Conservation (phyloP, 2,888 invertebrate genomes). For the Brachynemurus nebulosus region DNA sequence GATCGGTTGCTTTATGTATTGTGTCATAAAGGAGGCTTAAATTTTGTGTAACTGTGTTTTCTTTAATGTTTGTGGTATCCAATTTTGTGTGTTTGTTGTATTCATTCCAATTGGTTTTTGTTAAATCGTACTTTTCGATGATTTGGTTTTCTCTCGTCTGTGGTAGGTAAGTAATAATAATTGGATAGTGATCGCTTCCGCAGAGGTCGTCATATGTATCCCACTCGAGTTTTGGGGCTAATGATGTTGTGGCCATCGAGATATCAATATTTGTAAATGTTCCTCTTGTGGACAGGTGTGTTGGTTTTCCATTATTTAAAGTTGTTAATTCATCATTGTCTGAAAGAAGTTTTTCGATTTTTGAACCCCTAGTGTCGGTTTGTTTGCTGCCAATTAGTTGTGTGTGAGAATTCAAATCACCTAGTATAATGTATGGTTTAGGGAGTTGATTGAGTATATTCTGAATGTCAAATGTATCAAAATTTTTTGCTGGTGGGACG, state of each 20-base stretch:
- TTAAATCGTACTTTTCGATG: constrained; percentile 13
- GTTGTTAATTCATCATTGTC: too few species aligned
- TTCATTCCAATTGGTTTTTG: constrained; percentile 15
- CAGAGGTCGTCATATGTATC: constrained; percentile 6
- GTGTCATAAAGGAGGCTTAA: neutral
- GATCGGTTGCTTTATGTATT: neutral
- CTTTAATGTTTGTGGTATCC: neutral
- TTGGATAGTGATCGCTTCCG: constrained; percentile 18
- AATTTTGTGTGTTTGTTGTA: neutral
- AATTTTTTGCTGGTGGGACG: neutral
- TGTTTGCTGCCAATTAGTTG: neutral
- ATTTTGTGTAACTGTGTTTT: neutral
- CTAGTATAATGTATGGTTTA: neutral
- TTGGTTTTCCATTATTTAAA: neutral
- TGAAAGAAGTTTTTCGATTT: neutral
- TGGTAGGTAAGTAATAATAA: constrained; percentile 8
- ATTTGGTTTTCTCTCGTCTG: neutral
- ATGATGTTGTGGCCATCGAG: neutral
- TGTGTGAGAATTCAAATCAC: neutral
- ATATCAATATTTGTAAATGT: neutral
- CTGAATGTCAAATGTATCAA: neutral
- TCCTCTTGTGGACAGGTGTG: neutral
- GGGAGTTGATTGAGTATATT: neutral
- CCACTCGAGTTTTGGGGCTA: constrained; percentile 11
- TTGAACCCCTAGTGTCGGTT: neutral